Evolutionary conservation across 2,888 invertebrate species (phyloP).

Genomic region (Drosophila lacicola): DNA sequence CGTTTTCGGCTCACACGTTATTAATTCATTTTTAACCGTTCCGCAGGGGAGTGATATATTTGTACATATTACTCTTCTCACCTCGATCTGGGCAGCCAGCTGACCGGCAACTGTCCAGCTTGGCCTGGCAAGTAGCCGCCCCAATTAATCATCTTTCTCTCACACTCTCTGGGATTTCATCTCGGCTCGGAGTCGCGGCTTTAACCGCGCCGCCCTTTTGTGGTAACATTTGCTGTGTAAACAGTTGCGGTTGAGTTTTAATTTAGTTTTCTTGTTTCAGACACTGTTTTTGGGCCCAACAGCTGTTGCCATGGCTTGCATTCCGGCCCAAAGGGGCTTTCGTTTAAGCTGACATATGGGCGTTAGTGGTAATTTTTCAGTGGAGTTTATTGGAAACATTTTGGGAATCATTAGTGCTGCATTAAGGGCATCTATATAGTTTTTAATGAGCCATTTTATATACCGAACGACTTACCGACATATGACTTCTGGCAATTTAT

Average conservation of each 20-base stretch:
- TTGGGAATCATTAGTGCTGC: constrained; percentile 50
- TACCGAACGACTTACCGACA: constrained; percentile 7
- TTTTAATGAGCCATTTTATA: constrained; percentile 34
- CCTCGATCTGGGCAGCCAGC: constrained; percentile 50
- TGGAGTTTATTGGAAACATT: constrained; percentile 66
- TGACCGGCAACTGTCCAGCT: constrained; percentile 28
- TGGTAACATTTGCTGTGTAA: constrained; percentile 81
- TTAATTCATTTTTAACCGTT: constrained; percentile 74
- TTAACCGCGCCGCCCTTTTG: constrained; percentile 62
- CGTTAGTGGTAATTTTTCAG: constrained; percentile 77
- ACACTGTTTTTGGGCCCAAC: constrained; percentile 32
- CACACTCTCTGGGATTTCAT: constrained; percentile 51
- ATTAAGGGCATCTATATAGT: constrained; percentile 29
- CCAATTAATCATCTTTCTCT: constrained; percentile 70
- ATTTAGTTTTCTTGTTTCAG: constrained; percentile 71
- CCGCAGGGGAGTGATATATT: constrained; percentile 79
- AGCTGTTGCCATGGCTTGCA: constrained; percentile 57
- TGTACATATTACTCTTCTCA: constrained; percentile 80
- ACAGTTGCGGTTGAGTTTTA: constrained; percentile 79
- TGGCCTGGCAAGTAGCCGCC: constrained; percentile 56
- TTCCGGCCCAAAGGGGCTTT: constrained; percentile 48
- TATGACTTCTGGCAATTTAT: constrained; percentile 3
- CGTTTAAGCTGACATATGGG: constrained; percentile 78
- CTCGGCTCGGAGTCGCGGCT: constrained; percentile 17
- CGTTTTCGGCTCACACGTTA: constrained; percentile 71